Evolutionary conservation across 1,140 invertebrate genomes (phyloP).

Genomic region (Brachionus angularis): DNA sequence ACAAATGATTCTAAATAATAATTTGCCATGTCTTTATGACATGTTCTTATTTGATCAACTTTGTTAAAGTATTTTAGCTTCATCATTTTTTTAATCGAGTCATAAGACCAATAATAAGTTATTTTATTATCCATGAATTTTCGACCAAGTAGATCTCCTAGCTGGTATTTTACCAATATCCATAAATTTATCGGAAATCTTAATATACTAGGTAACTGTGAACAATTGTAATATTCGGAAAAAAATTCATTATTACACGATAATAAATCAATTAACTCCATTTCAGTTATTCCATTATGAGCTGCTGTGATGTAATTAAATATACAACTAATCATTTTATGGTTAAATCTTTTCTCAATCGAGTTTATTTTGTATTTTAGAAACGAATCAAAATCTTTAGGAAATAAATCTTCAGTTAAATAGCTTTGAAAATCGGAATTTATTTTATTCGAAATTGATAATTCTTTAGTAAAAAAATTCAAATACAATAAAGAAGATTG

Average conservation of each 20-base stretch:
- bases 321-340: slow-evolving; percentile 4
- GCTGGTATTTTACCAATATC: slow-evolving; percentile 47
- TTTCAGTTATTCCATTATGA: slow-evolving; percentile 50
- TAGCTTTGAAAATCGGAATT: not conserved
- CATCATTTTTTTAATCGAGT: slow-evolving; percentile 47
- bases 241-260: slow-evolving; percentile 46
- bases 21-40: slow-evolving; percentile 47
- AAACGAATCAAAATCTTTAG: slow-evolving; percentile 21
- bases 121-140: slow-evolving; percentile 49
- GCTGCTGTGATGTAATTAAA: slow-evolving; percentile 46
- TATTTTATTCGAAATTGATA: not conserved
- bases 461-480: not conserved
- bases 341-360: slow-evolving; percentile 19
- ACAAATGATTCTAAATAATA: slow-evolving; percentile 49
- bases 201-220: slow-evolving; percentile 42
- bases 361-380: slow-evolving; percentile 12
- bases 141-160: slow-evolving; percentile 48
- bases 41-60: slow-evolving; percentile 43
- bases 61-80: slow-evolving; percentile 47
- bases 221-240: slow-evolving; percentile 24
- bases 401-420: not conserved
- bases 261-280: slow-evolving; percentile 50
- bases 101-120: slow-evolving; percentile 49
- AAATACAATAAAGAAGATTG: too few relatives aligned
- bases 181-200: slow-evolving; percentile 47